phyloP scores from a whole-genome alignment of 2,888 invertebrate genomes.

The Synanthedon vespiformis region DNA sequence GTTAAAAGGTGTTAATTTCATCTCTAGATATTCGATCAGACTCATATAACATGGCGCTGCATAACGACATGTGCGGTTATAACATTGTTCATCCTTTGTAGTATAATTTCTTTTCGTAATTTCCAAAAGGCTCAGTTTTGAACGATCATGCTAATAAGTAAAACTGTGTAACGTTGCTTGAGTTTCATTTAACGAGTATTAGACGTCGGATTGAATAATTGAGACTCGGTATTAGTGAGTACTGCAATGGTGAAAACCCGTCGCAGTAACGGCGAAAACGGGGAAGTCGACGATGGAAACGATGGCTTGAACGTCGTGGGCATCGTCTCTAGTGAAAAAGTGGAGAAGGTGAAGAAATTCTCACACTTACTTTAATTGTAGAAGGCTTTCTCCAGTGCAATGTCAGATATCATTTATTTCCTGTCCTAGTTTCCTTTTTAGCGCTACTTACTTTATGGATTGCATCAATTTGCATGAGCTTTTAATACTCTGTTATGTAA shows the following conservation, averaged over 20 bases:
- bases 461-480: constrained; percentile 52
- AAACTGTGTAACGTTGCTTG: constrained; percentile 27
- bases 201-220: constrained; percentile 13
- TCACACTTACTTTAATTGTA: constrained; percentile 8
- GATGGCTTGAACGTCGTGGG: constrained; percentile 58
- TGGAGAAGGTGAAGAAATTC: constrained; percentile 22
- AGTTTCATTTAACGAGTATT: constrained; percentile 39
- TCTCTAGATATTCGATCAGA: constrained; percentile 17
- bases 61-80: constrained; percentile 56
- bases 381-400: constrained; percentile 32
- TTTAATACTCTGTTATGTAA: constrained; percentile 9
- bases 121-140: constrained; percentile 26
- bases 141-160: constrained; percentile 12
- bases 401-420: constrained; percentile 23
- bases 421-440: constrained; percentile 35
- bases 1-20: constrained; percentile 9
- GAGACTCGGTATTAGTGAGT: constrained; percentile 24
- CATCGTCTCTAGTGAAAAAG: constrained; percentile 65
- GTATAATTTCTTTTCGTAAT: constrained; percentile 35
- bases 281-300: constrained; percentile 63
- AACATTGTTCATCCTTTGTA: constrained; percentile 56
- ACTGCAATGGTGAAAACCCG: constrained; percentile 69
- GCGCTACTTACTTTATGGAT: constrained; percentile 9
- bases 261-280: constrained; percentile 67
- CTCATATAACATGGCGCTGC: constrained; percentile 59